These are phyloP conservation scores for Astreopora myriophthalma DNA, from an alignment of 64 coral and sea anemone species.

Conservation along the genomic window DNA sequence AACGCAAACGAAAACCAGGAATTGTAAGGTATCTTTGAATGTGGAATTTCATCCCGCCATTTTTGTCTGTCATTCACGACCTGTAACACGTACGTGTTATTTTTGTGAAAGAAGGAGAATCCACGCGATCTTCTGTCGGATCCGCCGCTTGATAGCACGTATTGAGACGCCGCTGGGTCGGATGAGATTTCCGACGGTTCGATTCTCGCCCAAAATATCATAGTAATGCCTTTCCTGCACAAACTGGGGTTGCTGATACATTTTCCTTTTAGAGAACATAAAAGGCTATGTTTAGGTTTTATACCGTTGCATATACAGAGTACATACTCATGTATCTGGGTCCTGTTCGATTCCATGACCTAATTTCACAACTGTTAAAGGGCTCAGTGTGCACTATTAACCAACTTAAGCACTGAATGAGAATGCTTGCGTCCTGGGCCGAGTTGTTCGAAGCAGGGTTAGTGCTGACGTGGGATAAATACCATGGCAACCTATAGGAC, in stretches of 20 bases:
- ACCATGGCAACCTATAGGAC: no score
- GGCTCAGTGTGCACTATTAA: no score
- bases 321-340: no score
- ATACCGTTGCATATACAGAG: no score
- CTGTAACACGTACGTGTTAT: not conserved
- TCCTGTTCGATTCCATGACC: no score
- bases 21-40: not conserved
- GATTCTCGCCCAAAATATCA: slow-evolving; percentile 33
- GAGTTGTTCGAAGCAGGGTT: no score
- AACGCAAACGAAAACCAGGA: slow-evolving; percentile 36
- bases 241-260: slow-evolving; percentile 8
- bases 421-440: no score
- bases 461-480: no score
- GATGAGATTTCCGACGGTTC: not conserved
- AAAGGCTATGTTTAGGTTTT: no score
- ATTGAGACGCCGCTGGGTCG: not conserved
- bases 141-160: slow-evolving; percentile 16
- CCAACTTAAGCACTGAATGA: no score
- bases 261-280: not conserved
- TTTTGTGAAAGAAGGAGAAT: slow-evolving; percentile 10
- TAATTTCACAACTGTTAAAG: no score
- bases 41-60: not conserved
- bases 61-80: not conserved
- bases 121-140: not conserved
- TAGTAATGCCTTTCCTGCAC: not conserved